phyloP scores from a whole-genome alignment of 2,113 vertebrate genomes.

The Telmatochromis sp. region DNA sequence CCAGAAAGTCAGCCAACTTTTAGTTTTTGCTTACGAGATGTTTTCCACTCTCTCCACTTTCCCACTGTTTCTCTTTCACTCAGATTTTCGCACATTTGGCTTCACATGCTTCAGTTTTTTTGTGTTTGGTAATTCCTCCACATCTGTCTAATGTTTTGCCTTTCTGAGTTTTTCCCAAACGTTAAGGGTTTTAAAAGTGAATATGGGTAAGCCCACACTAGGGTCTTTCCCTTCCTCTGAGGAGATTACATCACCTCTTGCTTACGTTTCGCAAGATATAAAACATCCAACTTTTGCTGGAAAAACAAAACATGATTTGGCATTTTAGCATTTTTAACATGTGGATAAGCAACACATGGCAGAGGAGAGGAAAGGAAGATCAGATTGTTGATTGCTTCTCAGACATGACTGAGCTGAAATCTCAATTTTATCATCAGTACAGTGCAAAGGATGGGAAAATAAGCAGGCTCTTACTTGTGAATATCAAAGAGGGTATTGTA shows the following conservation, averaged over 20 bases:
- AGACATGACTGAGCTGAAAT: background rate
- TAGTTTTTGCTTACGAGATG: background rate
- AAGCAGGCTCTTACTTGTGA: background rate
- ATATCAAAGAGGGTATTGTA: background rate
- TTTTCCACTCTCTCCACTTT: background rate
- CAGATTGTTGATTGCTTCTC: background rate
- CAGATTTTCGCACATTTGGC: background rate
- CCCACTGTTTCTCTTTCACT: background rate
- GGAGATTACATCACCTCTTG: background rate
- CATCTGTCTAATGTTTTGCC: background rate
- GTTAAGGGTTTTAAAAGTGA: background rate
- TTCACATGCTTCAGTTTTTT: background rate
- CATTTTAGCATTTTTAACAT: background rate
- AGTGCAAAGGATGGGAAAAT: background rate
- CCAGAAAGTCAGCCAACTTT: background rate
- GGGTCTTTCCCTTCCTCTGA: background rate
- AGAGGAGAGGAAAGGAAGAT: background rate
- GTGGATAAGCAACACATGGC: background rate
- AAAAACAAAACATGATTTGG: background rate
- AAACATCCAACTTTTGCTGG: background rate
- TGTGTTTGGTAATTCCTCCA: background rate
- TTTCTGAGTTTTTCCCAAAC: background rate
- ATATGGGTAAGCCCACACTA: background rate
- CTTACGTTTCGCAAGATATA: background rate
- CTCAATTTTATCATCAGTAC: background rate